Percentiles rank a stretch among this genome's conserved stretches.
These are phyloP conservation scores for Wiebesia pumilae DNA, from an alignment of 1,140 invertebrate genomes.

Conservation along the genomic window DNA sequence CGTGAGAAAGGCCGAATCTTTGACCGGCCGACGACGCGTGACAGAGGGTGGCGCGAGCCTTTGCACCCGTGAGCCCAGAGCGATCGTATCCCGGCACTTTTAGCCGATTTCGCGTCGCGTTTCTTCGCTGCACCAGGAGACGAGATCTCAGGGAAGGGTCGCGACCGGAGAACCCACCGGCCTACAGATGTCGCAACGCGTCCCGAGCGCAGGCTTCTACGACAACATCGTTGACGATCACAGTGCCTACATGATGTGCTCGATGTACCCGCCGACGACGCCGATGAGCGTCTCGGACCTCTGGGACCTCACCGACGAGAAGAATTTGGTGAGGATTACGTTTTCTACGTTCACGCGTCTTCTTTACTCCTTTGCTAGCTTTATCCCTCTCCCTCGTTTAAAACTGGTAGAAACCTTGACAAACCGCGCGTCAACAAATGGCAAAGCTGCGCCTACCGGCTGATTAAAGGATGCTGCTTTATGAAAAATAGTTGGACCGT, in stretches of 20 bases:
- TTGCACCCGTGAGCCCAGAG: too few relatives aligned
- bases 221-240: conserved; percentile 47
- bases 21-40: too few relatives aligned
- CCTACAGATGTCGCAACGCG: conserved; percentile 54
- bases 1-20: too few relatives aligned
- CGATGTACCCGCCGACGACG: conserved; percentile 41
- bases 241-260: conserved; percentile 48
- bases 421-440: not conserved
- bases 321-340: conserved; percentile 43
- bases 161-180: conserved; percentile 32
- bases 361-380: too few relatives aligned
- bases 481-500: not conserved
- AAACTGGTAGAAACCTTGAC: too few relatives aligned
- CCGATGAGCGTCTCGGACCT: conserved; percentile 30
- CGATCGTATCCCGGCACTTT: not conserved
- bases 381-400: too few relatives aligned
- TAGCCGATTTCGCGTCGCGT: not conserved
- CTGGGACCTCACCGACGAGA: conserved; percentile 38
- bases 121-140: not conserved
- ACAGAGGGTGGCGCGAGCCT: too few relatives aligned
- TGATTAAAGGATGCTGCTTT: not conserved
- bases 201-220: conserved; percentile 47
- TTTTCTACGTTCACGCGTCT: not conserved
- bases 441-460: too few relatives aligned
- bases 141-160: not conserved